Conservation (phyloP, 2,888 invertebrate genomes). For the Allophyes oxyacanthae region DNA sequence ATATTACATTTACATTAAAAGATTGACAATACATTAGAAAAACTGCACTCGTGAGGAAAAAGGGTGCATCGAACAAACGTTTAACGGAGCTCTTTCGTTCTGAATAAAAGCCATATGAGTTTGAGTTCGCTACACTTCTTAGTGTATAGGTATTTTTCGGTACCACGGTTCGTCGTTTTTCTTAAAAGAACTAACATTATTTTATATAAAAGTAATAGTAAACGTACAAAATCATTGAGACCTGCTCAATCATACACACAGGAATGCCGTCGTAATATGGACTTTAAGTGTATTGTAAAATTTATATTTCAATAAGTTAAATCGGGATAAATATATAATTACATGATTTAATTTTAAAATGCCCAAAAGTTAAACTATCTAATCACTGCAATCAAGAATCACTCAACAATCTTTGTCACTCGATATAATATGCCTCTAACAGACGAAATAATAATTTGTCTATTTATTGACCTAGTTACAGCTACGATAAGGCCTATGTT, state of each 20-base stretch:
- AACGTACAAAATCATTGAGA: conserved; percentile 57
- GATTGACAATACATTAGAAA: conserved; percentile 36
- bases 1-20: conserved; percentile 29
- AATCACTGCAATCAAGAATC: conserved; percentile 37
- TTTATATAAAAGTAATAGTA: conserved; percentile 30
- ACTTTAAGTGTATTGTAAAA: conserved; percentile 29
- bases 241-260: conserved; percentile 66
- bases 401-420: conserved; percentile 20
- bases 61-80: conserved; percentile 20
- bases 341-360: conserved; percentile 57
- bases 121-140: conserved; percentile 10
- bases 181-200: conserved; percentile 36
- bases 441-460: conserved; percentile 23
- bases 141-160: conserved; percentile 1
- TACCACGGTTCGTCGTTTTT: conserved; percentile 17
- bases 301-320: conserved; percentile 42
- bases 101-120: conserved; percentile 8
- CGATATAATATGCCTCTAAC: conserved; percentile 3
- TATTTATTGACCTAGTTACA: conserved; percentile 30
- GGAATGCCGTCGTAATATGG: conserved; percentile 61
- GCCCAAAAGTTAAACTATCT: conserved; percentile 33
- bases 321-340: conserved; percentile 34
- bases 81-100: conserved; percentile 10
- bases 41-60: conserved; percentile 24
- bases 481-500: conserved; percentile 42